Conservation (phyloP, 2,888 invertebrate species). For the Pherbina coryleti region DNA sequence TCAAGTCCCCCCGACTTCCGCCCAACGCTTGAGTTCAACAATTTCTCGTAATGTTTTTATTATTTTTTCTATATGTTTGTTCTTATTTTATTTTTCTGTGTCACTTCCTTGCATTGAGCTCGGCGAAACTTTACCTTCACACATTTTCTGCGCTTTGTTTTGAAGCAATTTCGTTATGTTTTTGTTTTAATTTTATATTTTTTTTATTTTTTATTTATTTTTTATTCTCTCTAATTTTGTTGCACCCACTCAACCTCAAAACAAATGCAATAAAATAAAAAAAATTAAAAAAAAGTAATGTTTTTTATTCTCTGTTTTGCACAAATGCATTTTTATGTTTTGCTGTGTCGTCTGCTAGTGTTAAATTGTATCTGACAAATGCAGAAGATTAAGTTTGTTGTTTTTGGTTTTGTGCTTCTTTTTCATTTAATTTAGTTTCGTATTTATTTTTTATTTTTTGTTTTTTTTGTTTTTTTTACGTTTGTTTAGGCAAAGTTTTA, state of each 20-base stretch:
- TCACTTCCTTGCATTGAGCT: slow-evolving; percentile 1
- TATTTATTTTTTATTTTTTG: not conserved
- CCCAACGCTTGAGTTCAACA: too few relatives aligned
- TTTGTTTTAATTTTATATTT: too few relatives aligned
- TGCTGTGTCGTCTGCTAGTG: too few relatives aligned
- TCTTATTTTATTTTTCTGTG: not conserved
- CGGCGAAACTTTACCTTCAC: not conserved
- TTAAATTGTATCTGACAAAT: not conserved
- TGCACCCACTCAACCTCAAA: slow-evolving; percentile 14
- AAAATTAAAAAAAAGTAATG: not conserved
- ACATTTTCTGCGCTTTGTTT: slow-evolving; percentile 1
- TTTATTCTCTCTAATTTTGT: not conserved
- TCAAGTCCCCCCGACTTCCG: not conserved
- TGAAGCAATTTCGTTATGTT: too few relatives aligned
- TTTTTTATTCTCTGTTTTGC: too few relatives aligned
- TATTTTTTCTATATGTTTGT: not conserved
- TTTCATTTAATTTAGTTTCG: not conserved
- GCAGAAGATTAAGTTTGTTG: not conserved
- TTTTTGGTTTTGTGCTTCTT: not conserved
- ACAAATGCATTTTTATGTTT: too few relatives aligned
- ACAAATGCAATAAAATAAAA: not conserved
- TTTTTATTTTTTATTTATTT: too few relatives aligned
- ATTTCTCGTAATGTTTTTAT: not conserved
- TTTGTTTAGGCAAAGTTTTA: slow-evolving; percentile 1
- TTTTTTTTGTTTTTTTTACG: not conserved